These are phyloP conservation scores for Trichosurus vulpecula DNA, from an alignment of 2,797 vertebrate species.

Conservation along the genomic window DNA sequence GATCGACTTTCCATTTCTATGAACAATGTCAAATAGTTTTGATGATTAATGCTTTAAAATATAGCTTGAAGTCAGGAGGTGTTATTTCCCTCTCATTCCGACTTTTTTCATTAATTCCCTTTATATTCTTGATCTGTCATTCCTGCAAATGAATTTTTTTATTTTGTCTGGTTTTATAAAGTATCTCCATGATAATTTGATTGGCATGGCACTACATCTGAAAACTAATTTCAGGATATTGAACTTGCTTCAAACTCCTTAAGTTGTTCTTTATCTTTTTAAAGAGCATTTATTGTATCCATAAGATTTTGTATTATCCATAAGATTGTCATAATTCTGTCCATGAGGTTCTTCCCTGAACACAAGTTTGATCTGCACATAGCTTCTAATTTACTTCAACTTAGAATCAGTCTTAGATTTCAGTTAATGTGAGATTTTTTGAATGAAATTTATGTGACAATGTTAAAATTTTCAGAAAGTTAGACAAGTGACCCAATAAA, in stretches of 20 bases:
- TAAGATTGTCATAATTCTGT: background rate
- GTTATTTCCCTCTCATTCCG: background rate
- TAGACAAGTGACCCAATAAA: background rate
- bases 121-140: background rate
- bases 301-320: background rate
- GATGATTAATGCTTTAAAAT: background rate
- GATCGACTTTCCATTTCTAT: background rate
- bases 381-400: conserved; percentile 1
- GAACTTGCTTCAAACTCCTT: background rate
- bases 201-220: background rate
- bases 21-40: background rate
- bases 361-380: background rate
- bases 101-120: background rate
- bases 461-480: background rate
- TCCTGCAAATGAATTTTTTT: background rate
- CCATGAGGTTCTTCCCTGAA: background rate
- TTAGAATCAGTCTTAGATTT: background rate
- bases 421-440: conserved; percentile 19
- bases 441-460: background rate
- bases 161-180: background rate
- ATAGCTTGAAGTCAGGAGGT: background rate
- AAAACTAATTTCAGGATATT: background rate
- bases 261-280: background rate
- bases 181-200: background rate
- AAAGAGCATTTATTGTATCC: background rate